Conservation (phyloP, 1,140 invertebrate genomes). For the Pantala flavescens region DNA sequence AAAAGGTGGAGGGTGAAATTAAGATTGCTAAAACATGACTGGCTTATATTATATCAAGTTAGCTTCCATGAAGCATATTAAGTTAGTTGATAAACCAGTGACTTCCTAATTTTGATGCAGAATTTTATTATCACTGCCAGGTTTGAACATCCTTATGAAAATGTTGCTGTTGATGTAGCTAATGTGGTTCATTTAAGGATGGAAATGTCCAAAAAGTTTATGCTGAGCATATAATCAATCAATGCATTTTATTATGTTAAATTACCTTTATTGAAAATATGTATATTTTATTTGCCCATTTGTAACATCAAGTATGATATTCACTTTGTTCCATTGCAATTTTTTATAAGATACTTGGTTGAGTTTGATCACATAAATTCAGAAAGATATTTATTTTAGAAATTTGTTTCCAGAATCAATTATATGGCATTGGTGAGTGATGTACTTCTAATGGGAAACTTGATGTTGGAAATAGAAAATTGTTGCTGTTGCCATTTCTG, state of each 20-base stretch:
- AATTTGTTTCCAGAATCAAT: not conserved
- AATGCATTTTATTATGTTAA: slow-evolving; percentile 1
- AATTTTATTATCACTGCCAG: not conserved
- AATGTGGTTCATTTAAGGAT: not conserved
- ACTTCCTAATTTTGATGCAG: not conserved
- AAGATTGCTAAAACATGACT: slow-evolving; percentile 4
- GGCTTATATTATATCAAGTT: not conserved
- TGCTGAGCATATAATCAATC: slow-evolving; percentile 6
- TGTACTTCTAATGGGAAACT: not conserved
- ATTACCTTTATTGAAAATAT: not conserved
- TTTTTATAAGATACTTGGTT: not conserved
- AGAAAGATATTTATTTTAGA: not conserved
- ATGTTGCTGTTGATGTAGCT: not conserved
- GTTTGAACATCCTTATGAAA: not conserved
- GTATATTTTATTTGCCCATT: not conserved
- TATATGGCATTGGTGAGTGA: slow-evolving; percentile 1
- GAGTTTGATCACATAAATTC: not conserved
- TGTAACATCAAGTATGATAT: not conserved
- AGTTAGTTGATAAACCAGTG: not conserved
- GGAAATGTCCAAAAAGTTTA: not conserved
- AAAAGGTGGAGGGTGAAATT: not conserved
- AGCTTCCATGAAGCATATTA: slow-evolving; percentile 1
- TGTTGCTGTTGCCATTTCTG: slow-evolving; percentile 8
- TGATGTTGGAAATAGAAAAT: slow-evolving; percentile 6
- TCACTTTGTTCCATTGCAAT: not conserved